Evolutionary conservation across 2,797 vertebrate genomes (phyloP).

Genomic region (Heterohyrax brucei): DNA sequence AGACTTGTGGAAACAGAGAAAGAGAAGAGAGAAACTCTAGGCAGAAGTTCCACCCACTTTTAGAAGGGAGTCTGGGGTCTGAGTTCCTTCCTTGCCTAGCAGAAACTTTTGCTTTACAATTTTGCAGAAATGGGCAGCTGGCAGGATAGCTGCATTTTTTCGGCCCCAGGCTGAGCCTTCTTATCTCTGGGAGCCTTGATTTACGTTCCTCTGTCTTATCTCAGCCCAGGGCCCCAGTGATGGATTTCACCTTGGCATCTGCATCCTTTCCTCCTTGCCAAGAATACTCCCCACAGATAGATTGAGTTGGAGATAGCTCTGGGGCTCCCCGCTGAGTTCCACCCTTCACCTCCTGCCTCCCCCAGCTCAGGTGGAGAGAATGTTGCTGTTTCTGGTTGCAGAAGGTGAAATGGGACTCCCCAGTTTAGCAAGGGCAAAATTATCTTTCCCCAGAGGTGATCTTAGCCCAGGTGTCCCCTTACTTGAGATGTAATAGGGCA

Average conservation of each 20-base stretch:
- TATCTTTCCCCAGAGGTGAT: neutral
- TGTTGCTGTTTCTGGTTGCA: neutral
- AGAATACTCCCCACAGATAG: constrained; percentile 24
- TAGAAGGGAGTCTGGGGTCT: neutral
- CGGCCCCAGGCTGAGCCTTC: constrained; percentile 72
- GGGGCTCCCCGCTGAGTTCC: neutral
- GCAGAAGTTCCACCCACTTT: neutral
- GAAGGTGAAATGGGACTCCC: neutral
- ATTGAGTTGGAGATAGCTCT: constrained; percentile 51
- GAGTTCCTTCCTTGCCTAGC: neutral
- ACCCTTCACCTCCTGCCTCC: constrained; percentile 39
- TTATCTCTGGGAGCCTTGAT: constrained; percentile 85
- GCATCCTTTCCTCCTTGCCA: constrained; percentile 60
- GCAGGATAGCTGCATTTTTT: constrained; percentile 81
- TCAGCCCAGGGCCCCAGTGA: constrained; percentile 57
- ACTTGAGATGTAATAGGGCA: neutral
- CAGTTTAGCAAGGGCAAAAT: neutral
- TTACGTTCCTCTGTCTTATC: constrained; percentile 83
- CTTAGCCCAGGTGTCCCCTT: neutral
- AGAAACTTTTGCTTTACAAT: constrained; percentile 12
- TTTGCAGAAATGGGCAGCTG: constrained; percentile 73
- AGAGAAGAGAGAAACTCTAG: neutral
- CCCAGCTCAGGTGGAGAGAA: constrained; percentile 39
- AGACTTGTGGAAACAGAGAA: neutral
- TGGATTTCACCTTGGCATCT: constrained; percentile 84